These are phyloP conservation scores for Macrocentrus cingulum DNA, from an alignment of 1,140 invertebrate genomes.

Conservation along the genomic window DNA sequence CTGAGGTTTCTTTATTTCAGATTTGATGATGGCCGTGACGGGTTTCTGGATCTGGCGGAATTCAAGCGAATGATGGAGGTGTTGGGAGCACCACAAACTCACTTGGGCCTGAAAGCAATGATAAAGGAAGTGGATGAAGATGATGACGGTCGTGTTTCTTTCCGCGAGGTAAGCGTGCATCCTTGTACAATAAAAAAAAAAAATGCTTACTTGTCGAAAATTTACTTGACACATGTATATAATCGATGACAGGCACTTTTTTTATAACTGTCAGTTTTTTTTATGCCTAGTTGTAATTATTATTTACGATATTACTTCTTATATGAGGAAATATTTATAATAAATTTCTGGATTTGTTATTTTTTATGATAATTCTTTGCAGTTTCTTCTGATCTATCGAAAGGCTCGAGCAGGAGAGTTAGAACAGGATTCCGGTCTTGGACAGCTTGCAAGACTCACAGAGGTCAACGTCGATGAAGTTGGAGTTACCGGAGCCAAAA, in stretches of 20 bases:
- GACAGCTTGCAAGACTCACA: constrained; percentile 77
- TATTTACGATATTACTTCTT: background rate
- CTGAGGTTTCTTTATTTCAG: constrained; percentile 61
- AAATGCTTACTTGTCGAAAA: background rate
- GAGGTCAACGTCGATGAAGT: constrained; percentile 88
- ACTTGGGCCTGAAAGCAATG: constrained; percentile 91
- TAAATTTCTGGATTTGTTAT: background rate
- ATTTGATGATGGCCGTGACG: constrained; percentile 86
- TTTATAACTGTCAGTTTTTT: too few relatives aligned
- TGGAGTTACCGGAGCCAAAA: constrained; percentile 85
- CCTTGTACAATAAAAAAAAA: background rate
- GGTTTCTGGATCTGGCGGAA: constrained; percentile 84
- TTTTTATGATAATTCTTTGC: constrained; percentile 36
- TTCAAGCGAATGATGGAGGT: constrained; percentile 96
- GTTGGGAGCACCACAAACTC: constrained; percentile 91
- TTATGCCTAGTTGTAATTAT: background rate
- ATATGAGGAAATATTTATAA: background rate
- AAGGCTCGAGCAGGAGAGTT: constrained; percentile 86
- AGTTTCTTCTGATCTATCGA: constrained; percentile 84
- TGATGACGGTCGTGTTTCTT: constrained; percentile 83
- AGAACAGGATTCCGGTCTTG: constrained; percentile 77
- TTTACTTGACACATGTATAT: too few relatives aligned
- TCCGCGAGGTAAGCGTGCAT: constrained; percentile 76
- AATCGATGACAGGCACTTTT: too few relatives aligned
- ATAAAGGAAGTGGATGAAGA: constrained; percentile 94